Conservation (phyloP, 2,113 vertebrate species). For the Corythornis cristatus region DNA sequence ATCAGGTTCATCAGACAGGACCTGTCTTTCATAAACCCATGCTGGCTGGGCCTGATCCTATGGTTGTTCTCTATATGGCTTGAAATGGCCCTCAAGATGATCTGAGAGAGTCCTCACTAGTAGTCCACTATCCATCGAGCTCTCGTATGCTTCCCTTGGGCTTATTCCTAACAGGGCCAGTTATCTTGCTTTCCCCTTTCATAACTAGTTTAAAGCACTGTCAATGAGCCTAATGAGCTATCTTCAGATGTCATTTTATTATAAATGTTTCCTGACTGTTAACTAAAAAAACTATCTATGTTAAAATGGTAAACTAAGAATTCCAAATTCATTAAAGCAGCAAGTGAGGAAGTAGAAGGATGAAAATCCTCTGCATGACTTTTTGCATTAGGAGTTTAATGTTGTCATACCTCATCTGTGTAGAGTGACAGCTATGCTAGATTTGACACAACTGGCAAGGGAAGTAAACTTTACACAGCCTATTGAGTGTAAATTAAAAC, state of each 20-base stretch:
- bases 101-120: too few species aligned
- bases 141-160: too few species aligned
- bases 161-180: too few species aligned
- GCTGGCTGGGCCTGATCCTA: too few species aligned
- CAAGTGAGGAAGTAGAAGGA: background rate
- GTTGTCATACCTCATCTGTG: background rate
- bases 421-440: background rate
- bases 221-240: too few species aligned
- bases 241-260: background rate
- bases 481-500: background rate
- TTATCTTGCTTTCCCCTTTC: too few species aligned
- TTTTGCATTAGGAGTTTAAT: background rate
- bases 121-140: too few species aligned
- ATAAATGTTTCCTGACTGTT: background rate
- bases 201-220: too few species aligned
- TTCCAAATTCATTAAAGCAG: background rate
- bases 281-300: background rate
- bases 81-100: too few species aligned
- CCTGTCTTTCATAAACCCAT: too few species aligned
- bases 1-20: too few species aligned
- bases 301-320: background rate
- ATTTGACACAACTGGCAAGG: background rate
- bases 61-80: too few species aligned
- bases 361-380: background rate
- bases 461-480: background rate